These are phyloP conservation scores for Chloroceryle inda DNA, from an alignment of 2,797 vertebrate species.

Conservation along the genomic window DNA sequence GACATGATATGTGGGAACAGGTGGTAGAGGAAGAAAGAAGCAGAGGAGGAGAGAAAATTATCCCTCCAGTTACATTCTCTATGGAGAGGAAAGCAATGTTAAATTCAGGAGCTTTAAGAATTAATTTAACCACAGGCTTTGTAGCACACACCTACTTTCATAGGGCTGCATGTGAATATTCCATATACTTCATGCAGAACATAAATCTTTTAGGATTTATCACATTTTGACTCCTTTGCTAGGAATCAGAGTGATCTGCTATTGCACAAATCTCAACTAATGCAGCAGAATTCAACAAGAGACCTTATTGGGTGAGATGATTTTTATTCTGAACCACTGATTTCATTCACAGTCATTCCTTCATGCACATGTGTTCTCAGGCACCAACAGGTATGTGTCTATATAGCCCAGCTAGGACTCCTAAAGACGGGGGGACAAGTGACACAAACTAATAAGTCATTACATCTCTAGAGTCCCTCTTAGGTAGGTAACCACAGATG, in stretches of 20 bases:
- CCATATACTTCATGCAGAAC: not conserved
- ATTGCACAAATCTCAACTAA: not conserved
- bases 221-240: not conserved
- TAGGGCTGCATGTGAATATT: not conserved
- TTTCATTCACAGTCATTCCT: not conserved
- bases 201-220: not conserved
- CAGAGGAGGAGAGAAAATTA: conserved; percentile 61
- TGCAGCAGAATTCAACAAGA: not conserved
- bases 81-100: conserved; percentile 22
- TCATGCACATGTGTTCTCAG: not conserved
- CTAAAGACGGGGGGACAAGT: not conserved
- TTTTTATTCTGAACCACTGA: conserved; percentile 8
- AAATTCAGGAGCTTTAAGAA: conserved; percentile 48
- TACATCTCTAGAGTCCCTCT: not conserved
- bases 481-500: not conserved
- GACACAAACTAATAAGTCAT: not conserved
- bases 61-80: conserved; percentile 34
- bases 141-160: conserved; percentile 16
- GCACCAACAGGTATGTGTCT: not conserved
- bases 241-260: not conserved
- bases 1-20: conserved; percentile 33
- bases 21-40: conserved; percentile 53
- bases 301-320: not conserved
- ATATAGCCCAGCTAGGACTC: not conserved
- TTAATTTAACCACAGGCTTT: conserved; percentile 44